phyloP scores from a whole-genome alignment of 2,113 vertebrate genomes.

The Microtus richardsoni region DNA sequence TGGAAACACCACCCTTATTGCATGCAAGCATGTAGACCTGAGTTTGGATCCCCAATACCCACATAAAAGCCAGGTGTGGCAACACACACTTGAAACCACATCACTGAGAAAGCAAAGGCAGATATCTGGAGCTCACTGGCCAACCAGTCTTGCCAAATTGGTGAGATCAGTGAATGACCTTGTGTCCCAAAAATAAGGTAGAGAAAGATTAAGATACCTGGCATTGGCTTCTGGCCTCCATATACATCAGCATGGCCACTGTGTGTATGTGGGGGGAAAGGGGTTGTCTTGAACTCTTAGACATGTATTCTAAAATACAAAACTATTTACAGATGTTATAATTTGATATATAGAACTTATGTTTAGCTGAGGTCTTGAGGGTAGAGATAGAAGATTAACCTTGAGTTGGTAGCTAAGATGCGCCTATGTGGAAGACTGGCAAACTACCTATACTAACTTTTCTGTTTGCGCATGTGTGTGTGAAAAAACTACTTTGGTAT shows the following conservation, averaged over 20 bases:
- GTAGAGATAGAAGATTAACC: conserved; percentile 31
- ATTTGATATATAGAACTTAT: neutral
- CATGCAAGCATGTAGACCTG: no score
- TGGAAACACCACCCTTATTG: neutral
- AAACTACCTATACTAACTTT: neutral
- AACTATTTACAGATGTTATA: conserved; percentile 15
- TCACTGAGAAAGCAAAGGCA: neutral
- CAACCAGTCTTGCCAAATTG: neutral
- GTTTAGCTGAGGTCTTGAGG: neutral
- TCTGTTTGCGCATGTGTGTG: neutral
- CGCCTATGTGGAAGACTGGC: neutral
- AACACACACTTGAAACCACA: neutral
- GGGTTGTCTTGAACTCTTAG: neutral
- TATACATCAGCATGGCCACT: neutral
- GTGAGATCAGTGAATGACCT: neutral
- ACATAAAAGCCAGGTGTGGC: neutral
- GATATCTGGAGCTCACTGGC: neutral
- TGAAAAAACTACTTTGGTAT: neutral
- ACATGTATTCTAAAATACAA: conserved; percentile 1
- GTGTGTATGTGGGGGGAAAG: neutral
- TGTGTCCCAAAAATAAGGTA: neutral
- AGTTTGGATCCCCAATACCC: neutral
- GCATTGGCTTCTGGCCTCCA: neutral
- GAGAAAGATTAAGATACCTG: neutral
- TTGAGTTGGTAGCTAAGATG: neutral